These are phyloP conservation scores for Chirona hameri DNA, from an alignment of 2,888 invertebrate species.

Conservation along the genomic window DNA sequence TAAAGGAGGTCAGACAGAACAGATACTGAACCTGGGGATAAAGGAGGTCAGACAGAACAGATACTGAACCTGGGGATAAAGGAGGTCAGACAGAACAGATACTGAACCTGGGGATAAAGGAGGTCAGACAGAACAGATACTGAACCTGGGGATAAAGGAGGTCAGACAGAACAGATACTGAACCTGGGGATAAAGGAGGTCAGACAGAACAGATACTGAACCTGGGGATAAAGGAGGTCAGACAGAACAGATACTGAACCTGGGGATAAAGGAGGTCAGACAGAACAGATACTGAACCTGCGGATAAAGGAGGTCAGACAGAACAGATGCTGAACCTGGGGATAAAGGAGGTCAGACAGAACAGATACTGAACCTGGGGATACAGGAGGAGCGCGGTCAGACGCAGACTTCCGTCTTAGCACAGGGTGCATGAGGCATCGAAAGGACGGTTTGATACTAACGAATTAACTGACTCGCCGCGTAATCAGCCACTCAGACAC, in stretches of 20 bases:
- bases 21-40: constrained; percentile 68
- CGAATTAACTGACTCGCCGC: no score
- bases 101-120: constrained; percentile 59
- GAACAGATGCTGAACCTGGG: constrained; percentile 78
- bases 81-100: no score
- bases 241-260: constrained; percentile 88
- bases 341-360: background rate
- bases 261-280: constrained; percentile 39
- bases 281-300: constrained; percentile 55
- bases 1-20: constrained; percentile 65
- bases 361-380: constrained; percentile 55
- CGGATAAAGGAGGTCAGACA: constrained; percentile 49
- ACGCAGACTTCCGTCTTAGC: no score
- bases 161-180: no score
- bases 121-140: constrained; percentile 31
- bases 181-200: no score
- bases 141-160: constrained; percentile 56
- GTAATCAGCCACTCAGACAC: no score
- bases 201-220: constrained; percentile 52
- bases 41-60: no score
- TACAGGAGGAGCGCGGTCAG: no score
- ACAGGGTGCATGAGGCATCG: no score
- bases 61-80: no score
- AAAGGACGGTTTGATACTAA: no score
- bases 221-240: constrained; percentile 46